Base-by-base conservation (phyloP, 2,888 invertebrate species). In the Campopleginae sp. region DNA sequence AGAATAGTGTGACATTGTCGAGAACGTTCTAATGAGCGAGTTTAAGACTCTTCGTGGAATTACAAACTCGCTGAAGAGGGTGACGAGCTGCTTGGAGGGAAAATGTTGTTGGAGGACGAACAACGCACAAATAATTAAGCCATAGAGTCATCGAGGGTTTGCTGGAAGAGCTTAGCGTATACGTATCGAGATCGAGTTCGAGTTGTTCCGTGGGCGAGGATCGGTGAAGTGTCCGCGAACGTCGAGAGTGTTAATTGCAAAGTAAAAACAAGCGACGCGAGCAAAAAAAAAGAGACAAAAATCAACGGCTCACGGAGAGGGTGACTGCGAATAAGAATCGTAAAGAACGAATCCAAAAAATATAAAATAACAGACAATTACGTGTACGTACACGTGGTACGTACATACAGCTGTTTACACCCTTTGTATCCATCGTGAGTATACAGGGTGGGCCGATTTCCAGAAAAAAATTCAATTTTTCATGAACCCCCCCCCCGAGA, bases 21-120 rank as follows among this genome's bases (percentile, higher is more conserved):
- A 33, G 80, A 82, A 74, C 31, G 72, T 77, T 77, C 77, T 82
- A 85, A 82, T 46, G 78, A 80, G 82, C n/a, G 66, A 66, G 58
- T 75, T 75, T 78, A 80, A 75, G 42, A 46, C 81, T 65, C 44
- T 44, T 66, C 66, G 80, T 58, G 44, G 75, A 85, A 76, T 74
- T 80, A 66, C 48, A 80, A 48, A 77, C 17, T 70, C 2, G 33
- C 14, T 17, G 38, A 46, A 19, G 23, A 54, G 58, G 17, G 42
- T 19, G 58, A 27, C 54, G 78, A 38, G 63, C 63, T 80, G 68
- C 17, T 68, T 14, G 68, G 72, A 83, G 65, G 42, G 1, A 23
- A 48, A 44, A 72, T 27, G 27, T 58, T 58, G 38, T 38, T 19
- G 23, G 65, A 75, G 75, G 33, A 61, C 75, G 61, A 23, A 23